Percentiles rank a stretch among this genome's conserved stretches.
Evolutionary conservation across 37 sponge, comb jelly and placozoan species (phyloP).

Genomic region (Ephydatia muelleri): DNA sequence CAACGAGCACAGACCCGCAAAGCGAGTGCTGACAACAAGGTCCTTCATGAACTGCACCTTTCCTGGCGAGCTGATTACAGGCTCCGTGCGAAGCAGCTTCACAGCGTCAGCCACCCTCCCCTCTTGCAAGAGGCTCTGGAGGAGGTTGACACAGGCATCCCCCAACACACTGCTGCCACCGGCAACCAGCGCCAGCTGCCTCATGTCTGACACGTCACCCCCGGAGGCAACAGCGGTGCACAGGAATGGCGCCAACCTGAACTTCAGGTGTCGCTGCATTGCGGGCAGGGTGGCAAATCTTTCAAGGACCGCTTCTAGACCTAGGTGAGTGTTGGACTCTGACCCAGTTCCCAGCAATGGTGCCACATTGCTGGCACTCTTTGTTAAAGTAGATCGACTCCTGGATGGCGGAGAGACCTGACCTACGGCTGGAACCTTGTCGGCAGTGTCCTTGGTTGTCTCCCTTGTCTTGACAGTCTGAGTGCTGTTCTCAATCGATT

Average conservation of each 20-base stretch:
- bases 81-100: constrained; percentile 34
- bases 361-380: not conserved
- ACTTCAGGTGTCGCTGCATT: constrained; percentile 28
- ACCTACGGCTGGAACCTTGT: not conserved
- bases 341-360: constrained; percentile 30
- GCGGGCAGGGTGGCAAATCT: constrained; percentile 30
- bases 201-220: not conserved
- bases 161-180: constrained; percentile 17
- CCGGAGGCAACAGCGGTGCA: not conserved
- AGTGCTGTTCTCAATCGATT: not conserved
- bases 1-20: constrained; percentile 24
- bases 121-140: constrained; percentile 22
- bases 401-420: not conserved
- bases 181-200: constrained; percentile 34
- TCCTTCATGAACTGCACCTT: constrained; percentile 15
- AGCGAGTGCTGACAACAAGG: constrained; percentile 15
- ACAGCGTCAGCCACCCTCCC: constrained; percentile 25
- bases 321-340: constrained; percentile 40
- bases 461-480: not conserved
- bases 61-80: constrained; percentile 1
- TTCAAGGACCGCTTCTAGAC: constrained; percentile 14
- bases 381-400: not conserved
- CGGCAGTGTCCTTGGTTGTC: not conserved
- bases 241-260: constrained; percentile 31
- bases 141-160: constrained; percentile 31